Evolutionary conservation across 2,797 vertebrate genomes (phyloP).

Genomic region (Pseudochromis fuscus): DNA sequence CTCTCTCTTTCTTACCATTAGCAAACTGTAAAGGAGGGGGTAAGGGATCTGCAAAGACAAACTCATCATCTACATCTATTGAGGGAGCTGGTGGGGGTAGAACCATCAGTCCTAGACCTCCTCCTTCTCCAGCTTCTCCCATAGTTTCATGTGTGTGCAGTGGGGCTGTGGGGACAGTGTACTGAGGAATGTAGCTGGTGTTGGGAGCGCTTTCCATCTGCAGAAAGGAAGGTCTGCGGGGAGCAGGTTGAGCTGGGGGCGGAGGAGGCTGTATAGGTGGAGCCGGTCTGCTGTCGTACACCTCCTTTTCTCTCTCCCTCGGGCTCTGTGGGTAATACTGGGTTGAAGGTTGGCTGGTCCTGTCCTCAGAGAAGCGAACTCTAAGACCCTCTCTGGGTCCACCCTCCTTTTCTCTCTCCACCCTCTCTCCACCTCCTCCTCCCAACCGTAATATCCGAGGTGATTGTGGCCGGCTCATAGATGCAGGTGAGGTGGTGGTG

Average conservation of each 20-base stretch:
- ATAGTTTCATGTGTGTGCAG: constrained; percentile 64
- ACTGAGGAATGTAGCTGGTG: constrained; percentile 78
- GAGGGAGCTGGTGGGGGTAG: constrained; percentile 93
- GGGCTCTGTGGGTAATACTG: constrained; percentile 76
- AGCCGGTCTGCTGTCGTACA: constrained; percentile 84
- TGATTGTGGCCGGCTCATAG: constrained; percentile 84
- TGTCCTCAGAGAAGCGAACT: constrained; percentile 85
- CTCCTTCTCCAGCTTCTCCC: constrained; percentile 49
- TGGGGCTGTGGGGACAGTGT: constrained; percentile 77
- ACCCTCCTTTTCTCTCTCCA: constrained; percentile 74
- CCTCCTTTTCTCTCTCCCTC: constrained; percentile 79
- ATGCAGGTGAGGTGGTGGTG: constrained; percentile 78
- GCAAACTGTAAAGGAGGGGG: constrained; percentile 94
- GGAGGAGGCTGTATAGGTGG: constrained; percentile 76
- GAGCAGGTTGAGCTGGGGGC: constrained; percentile 77
- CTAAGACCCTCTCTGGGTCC: constrained; percentile 81
- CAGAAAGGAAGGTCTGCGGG: constrained; percentile 83
- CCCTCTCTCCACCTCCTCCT: constrained; percentile 73
- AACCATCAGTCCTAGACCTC: constrained; percentile 87
- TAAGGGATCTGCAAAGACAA: constrained; percentile 92
- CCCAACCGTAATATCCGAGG: constrained; percentile 82
- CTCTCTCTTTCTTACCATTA: constrained; percentile 90
- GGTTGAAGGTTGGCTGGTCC: constrained; percentile 75
- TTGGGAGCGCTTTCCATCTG: constrained; percentile 81
- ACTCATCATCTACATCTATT: constrained; percentile 92